phyloP scores from a whole-genome alignment of 2,888 invertebrate genomes.

The Willowsia nigromaculata region DNA sequence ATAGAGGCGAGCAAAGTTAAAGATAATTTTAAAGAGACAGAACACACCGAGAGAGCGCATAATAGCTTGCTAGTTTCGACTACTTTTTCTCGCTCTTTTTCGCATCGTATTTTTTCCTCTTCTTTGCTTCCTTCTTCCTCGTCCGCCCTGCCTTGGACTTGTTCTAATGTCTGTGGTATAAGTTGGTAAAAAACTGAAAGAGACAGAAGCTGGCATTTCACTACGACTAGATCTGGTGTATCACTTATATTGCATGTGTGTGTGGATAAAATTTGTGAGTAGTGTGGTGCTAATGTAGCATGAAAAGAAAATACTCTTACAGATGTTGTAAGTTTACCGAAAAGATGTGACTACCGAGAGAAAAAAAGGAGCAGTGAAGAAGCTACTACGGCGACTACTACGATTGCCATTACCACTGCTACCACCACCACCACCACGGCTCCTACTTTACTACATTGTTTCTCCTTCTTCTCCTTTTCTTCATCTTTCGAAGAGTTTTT shows the following conservation, averaged over 20 bases:
- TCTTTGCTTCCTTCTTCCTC: neutral
- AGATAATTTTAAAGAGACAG: slow-evolving; percentile 7
- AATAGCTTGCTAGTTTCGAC: neutral
- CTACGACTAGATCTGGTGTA: neutral
- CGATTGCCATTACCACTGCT: neutral
- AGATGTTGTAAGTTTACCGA: neutral
- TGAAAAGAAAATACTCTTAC: slow-evolving; percentile 38
- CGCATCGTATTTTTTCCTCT: neutral
- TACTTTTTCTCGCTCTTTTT: neutral
- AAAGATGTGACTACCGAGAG: neutral
- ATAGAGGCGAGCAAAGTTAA: neutral
- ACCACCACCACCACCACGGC: too few relatives aligned
- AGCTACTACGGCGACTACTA: neutral
- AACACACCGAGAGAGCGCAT: neutral
- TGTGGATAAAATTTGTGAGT: neutral
- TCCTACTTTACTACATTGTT: neutral
- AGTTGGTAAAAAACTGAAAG: too few relatives aligned
- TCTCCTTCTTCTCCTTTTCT: neutral
- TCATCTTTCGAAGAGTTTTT: too few relatives aligned
- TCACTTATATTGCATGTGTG: neutral
- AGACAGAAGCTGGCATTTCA: too few relatives aligned
- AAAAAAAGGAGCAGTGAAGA: neutral
- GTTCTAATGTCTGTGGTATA: too few relatives aligned
- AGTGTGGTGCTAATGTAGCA: slow-evolving; percentile 41
- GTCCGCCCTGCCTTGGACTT: too few relatives aligned